phyloP scores from a whole-genome alignment of 1,140 invertebrate genomes.

The Bacillus rossius region DNA sequence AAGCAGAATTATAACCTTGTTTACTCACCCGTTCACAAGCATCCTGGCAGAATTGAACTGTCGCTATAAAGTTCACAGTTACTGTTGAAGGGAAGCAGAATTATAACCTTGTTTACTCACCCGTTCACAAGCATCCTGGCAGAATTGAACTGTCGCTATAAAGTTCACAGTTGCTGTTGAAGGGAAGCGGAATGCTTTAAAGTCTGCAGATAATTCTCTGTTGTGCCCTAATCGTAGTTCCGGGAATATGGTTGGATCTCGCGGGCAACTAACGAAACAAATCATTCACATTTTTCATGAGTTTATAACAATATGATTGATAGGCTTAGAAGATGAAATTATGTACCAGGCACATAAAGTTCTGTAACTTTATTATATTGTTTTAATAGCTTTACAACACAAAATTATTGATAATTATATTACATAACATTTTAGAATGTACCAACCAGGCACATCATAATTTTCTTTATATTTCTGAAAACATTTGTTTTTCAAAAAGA shows the following conservation, averaged over 20 bases:
- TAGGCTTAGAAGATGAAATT: too few relatives aligned
- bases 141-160: slow-evolving; percentile 49
- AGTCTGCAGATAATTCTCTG: slow-evolving; percentile 41
- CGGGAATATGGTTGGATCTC: slow-evolving; percentile 46
- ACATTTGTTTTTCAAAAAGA: too few relatives aligned
- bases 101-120: slow-evolving; percentile 34
- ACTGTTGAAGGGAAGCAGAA: slow-evolving; percentile 50
- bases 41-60: slow-evolving; percentile 48
- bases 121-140: slow-evolving; percentile 46
- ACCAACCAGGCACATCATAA: too few relatives aligned
- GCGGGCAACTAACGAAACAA: slow-evolving; percentile 40
- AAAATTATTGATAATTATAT: too few relatives aligned
- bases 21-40: slow-evolving; percentile 43
- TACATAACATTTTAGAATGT: too few relatives aligned
- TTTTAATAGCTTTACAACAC: too few relatives aligned
- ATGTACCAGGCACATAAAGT: too few relatives aligned
- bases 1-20: too few relatives aligned
- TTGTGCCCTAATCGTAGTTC: slow-evolving; percentile 39
- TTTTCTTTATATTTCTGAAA: too few relatives aligned
- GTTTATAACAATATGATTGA: too few relatives aligned
- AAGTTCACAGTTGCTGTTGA: slow-evolving; percentile 49
- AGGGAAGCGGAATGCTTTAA: slow-evolving; percentile 50
- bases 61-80: slow-evolving; percentile 48
- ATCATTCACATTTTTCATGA: not conserved
- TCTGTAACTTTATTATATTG: too few relatives aligned